A percentile compares a stretch with the other conserved stretches of the same genome.
These are phyloP conservation scores for Eueides isabella DNA, from an alignment of 1,140 invertebrate genomes.

Conservation along the genomic window DNA sequence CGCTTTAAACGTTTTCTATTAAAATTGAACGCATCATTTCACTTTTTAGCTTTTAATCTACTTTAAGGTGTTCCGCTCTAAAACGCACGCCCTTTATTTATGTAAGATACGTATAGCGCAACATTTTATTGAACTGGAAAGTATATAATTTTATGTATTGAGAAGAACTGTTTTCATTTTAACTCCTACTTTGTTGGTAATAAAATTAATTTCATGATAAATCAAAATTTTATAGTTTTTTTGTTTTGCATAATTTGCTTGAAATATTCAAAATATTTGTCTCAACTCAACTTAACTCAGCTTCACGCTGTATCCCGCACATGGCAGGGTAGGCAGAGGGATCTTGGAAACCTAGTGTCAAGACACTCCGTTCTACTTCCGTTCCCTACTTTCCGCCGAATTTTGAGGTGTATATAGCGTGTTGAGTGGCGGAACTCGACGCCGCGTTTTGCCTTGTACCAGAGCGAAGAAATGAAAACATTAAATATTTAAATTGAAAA, in stretches of 20 bases:
- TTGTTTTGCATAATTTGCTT: not conserved
- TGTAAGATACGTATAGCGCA: slow-evolving; percentile 48
- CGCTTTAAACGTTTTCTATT: not conserved
- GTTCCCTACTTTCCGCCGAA: too few species aligned
- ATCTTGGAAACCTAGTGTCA: too few species aligned
- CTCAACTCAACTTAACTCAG: too few species aligned
- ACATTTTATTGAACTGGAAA: slow-evolving; percentile 15
- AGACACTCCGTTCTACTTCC: too few species aligned
- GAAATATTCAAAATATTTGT: not conserved
- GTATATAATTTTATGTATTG: slow-evolving; percentile 8
- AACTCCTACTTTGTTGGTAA: not conserved
- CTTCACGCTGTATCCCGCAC: too few species aligned
- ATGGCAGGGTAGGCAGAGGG: too few species aligned
- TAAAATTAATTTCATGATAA: not conserved
- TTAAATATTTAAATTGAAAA: too few species aligned
- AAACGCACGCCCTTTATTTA: slow-evolving; percentile 57
- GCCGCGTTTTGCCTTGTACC: too few species aligned
- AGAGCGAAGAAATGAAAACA: too few species aligned
- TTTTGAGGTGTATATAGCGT: too few species aligned
- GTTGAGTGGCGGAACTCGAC: too few species aligned
- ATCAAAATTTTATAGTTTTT: not conserved
- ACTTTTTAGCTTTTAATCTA: slow-evolving; percentile 58
- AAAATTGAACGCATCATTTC: slow-evolving; percentile 39
- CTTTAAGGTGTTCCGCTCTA: slow-evolving; percentile 62
- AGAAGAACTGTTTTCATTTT: not conserved